A percentile compares a stretch with the other conserved stretches of the same genome.
These are phyloP conservation scores for Limenitis camilla DNA, from an alignment of 2,888 invertebrate species.

Conservation along the genomic window DNA sequence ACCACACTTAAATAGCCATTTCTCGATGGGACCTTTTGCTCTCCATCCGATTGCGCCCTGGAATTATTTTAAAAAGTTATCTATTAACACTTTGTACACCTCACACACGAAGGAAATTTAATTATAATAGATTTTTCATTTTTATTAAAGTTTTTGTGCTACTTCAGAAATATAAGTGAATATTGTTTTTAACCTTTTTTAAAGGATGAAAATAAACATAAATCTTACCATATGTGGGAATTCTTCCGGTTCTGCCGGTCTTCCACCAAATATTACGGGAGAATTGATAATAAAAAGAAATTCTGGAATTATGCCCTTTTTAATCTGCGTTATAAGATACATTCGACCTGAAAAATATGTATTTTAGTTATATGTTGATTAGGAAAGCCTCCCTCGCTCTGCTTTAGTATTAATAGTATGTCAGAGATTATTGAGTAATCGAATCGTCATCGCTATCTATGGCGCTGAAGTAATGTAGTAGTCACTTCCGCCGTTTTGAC, in stretches of 20 bases:
- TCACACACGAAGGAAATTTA: background rate
- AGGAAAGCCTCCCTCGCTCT: background rate
- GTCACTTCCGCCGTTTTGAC: too few species aligned
- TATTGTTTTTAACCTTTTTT: background rate
- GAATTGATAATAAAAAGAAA: constrained; percentile 19
- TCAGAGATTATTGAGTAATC: too few species aligned
- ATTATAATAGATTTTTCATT: too few species aligned
- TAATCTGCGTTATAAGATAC: constrained; percentile 17
- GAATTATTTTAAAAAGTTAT: background rate
- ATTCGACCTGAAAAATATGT: constrained; percentile 13
- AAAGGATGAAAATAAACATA: background rate
- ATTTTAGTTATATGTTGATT: background rate
- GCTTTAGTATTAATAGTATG: background rate
- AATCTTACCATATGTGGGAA: constrained; percentile 48
- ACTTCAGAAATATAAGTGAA: background rate
- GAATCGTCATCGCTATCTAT: too few species aligned
- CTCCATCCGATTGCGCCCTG: constrained; percentile 43
- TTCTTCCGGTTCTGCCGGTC: constrained; percentile 35
- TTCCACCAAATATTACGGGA: constrained; percentile 33
- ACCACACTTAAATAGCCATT: constrained; percentile 67
- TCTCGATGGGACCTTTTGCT: constrained; percentile 20
- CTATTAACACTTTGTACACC: background rate
- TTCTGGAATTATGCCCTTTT: constrained; percentile 17
- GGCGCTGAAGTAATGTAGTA: too few species aligned
- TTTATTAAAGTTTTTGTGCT: background rate